Percentiles rank a stretch among this genome's conserved stretches.
These are phyloP conservation scores for Mohoua ochrocephala DNA, from an alignment of 2,113 vertebrate species.

Conservation along the genomic window DNA sequence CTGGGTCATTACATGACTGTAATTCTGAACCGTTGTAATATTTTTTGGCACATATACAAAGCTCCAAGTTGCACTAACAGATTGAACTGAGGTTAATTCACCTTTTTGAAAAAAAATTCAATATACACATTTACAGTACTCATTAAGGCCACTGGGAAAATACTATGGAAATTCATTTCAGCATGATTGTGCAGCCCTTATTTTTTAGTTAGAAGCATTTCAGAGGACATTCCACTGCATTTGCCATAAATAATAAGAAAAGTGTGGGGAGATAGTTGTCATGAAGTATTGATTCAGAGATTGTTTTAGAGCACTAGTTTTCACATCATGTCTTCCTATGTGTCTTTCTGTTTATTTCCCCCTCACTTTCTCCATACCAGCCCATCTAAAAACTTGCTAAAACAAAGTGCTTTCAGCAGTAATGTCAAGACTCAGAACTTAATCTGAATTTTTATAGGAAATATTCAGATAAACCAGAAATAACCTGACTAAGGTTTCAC, in stretches of 20 bases:
- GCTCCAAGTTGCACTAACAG: background rate
- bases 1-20: background rate
- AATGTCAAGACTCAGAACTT: conserved; percentile 6
- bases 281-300: background rate
- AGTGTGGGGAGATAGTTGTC: background rate
- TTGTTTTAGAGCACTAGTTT: background rate
- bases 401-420: background rate
- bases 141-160: background rate
- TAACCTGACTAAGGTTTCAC: background rate
- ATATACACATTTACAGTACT: background rate
- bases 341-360: background rate
- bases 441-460: background rate
- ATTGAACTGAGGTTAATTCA: background rate
- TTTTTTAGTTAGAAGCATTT: background rate
- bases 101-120: too few relatives aligned
- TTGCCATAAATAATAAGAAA: background rate
- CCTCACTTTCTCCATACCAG: background rate
- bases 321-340: background rate
- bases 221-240: background rate
- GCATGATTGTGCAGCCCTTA: background rate
- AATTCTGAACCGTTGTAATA: background rate
- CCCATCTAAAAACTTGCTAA: background rate
- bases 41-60: background rate
- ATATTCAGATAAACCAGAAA: background rate
- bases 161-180: background rate